Evolutionary conservation across 1,140 invertebrate species (phyloP).

Genomic region (Vanessa atalanta): DNA sequence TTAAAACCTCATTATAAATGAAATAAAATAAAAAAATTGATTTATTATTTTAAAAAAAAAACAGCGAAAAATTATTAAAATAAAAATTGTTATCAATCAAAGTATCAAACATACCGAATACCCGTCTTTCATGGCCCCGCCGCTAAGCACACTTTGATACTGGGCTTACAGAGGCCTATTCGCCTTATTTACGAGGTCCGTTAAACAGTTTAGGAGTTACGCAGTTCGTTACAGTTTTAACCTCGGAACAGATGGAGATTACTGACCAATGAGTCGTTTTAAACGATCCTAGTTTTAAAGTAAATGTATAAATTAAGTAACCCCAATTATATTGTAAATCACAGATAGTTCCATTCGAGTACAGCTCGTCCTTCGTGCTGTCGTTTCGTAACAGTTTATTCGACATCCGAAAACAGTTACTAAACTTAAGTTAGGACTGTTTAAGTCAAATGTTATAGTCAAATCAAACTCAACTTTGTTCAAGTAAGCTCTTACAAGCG

Average conservation of each 20-base stretch:
- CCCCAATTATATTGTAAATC: not conserved
- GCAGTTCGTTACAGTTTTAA: constrained; percentile 27
- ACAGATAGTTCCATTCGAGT: not conserved
- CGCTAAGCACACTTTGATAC: constrained; percentile 29
- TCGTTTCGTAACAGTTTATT: not conserved
- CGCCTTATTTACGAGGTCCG: constrained; percentile 27
- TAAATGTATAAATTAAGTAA: constrained; percentile 10
- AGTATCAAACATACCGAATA: not conserved
- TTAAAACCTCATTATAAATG: too few species aligned
- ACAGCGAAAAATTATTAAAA: not conserved
- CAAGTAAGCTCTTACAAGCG: too few species aligned
- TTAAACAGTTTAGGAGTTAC: constrained; percentile 28
- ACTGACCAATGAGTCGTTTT: constrained; percentile 7
- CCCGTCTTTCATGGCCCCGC: constrained; percentile 5
- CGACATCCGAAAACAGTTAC: not conserved
- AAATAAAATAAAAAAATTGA: too few species aligned
- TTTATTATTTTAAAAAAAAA: too few species aligned
- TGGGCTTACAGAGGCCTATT: constrained; percentile 28
- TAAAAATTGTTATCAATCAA: not conserved
- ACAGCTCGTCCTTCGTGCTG: not conserved
- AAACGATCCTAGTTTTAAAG: constrained; percentile 8
- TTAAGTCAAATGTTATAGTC: not conserved
- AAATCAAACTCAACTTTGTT: too few species aligned
- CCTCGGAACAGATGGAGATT: constrained; percentile 15
- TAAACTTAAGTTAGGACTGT: not conserved